Percentiles rank a stretch among this genome's conserved stretches.
Evolutionary conservation across 2,888 invertebrate genomes (phyloP).

Genomic region (Platynereis dumerilii): DNA sequence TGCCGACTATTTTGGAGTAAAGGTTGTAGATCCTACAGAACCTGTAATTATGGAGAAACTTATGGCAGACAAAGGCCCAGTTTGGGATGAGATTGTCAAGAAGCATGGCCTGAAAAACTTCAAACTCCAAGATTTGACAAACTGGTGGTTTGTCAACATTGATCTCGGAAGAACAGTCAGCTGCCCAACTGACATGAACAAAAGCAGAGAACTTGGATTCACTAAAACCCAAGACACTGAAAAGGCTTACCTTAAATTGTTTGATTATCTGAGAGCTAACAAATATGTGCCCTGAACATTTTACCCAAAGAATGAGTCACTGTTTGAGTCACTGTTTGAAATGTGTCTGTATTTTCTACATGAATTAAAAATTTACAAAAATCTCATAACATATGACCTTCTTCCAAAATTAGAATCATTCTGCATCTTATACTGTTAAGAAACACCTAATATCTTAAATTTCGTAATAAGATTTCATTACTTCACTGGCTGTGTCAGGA

Average conservation of each 20-base stretch:
- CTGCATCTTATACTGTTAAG: too few relatives aligned
- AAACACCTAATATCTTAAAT: too few relatives aligned
- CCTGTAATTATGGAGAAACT: neutral
- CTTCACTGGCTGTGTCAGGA: too few relatives aligned
- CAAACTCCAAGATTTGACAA: neutral
- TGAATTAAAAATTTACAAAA: too few relatives aligned
- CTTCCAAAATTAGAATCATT: too few relatives aligned
- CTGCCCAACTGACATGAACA: neutral
- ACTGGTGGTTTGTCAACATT: neutral
- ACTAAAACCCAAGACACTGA: neutral
- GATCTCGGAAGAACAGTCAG: neutral
- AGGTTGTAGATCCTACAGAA: neutral
- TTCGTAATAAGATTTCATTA: too few relatives aligned
- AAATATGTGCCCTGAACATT: neutral
- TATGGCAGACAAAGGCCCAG: neutral
- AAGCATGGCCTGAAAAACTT: neutral
- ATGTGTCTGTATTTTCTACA: too few relatives aligned
- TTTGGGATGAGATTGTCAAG: neutral
- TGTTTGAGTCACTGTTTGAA: too few relatives aligned
- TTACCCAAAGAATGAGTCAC: too few relatives aligned
- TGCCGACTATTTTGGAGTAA: neutral
- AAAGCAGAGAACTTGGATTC: neutral
- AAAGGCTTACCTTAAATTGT: neutral
- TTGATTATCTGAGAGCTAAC: neutral
- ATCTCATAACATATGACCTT: too few relatives aligned